phyloP scores from a whole-genome alignment of 1,140 invertebrate species.

The Formica selysi region DNA sequence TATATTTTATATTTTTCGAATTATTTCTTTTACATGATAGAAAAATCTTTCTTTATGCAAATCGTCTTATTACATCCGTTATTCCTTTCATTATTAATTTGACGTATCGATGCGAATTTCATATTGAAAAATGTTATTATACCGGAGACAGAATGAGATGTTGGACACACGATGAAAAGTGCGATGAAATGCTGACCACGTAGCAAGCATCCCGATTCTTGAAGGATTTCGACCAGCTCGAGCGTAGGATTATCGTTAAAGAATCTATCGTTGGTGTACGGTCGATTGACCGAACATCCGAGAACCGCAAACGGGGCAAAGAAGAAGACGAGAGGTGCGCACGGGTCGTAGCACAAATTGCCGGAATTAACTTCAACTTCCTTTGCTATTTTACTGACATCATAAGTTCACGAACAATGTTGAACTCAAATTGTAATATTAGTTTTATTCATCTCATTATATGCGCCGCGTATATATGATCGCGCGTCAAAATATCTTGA shows the following conservation, averaged over 20 bases:
- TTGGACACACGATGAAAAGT: neutral
- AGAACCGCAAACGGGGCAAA: neutral
- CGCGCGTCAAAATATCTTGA: neutral
- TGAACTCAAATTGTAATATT: neutral
- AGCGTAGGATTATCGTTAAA: conserved; percentile 53
- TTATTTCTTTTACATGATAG: neutral
- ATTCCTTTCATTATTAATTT: neutral
- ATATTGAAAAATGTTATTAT: neutral
- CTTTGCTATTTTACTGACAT: conserved; percentile 20
- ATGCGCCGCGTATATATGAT: neutral
- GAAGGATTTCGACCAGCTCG: conserved; percentile 29
- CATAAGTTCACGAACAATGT: conserved; percentile 5
- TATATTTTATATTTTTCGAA: neutral
- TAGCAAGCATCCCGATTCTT: conserved; percentile 34
- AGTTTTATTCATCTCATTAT: conserved; percentile 5
- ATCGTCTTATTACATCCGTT: neutral
- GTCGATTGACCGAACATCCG: conserved; percentile 46
- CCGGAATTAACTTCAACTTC: conserved; percentile 21
- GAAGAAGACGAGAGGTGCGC: conserved; percentile 11
- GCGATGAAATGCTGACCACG: conserved; percentile 49
- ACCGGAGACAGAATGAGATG: neutral
- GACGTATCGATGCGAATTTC: neutral
- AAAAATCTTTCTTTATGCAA: conserved; percentile 20
- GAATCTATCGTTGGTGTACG: conserved; percentile 32
- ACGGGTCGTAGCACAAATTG: conserved; percentile 43